phyloP scores from a whole-genome alignment of 2,113 vertebrate species.

The Myrmecophaga tridactyla region DNA sequence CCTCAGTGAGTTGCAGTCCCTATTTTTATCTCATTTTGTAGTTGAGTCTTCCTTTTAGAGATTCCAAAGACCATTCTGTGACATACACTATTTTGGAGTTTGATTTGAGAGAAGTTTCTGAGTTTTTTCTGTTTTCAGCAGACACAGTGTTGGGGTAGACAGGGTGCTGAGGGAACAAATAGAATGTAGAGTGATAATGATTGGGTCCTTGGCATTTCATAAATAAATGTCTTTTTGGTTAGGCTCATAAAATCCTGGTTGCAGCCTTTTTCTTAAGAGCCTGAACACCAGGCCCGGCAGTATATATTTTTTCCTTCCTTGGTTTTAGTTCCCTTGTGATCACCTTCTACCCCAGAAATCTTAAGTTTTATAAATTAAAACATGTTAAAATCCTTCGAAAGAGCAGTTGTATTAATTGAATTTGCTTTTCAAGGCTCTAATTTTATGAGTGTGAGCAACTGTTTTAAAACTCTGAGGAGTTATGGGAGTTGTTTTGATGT shows the following conservation, averaged over 20 bases:
- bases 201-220: not conserved
- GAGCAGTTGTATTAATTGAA: not conserved
- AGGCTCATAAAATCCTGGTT: not conserved
- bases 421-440: slow-evolving; percentile 18
- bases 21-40: not conserved
- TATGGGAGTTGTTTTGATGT: not conserved
- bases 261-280: not conserved
- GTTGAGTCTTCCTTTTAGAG: not conserved
- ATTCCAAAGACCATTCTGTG: not conserved
- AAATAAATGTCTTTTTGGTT: not conserved
- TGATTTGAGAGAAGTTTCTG: not conserved
- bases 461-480: not conserved
- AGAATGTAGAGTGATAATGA: not conserved
- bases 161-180: not conserved
- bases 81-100: not conserved
- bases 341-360: not conserved
- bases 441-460: not conserved
- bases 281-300: not conserved
- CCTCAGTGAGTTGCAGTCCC: not conserved
- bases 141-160: not conserved
- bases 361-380: slow-evolving; percentile 14
- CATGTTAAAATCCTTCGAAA: not conserved
- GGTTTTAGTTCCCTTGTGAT: not conserved
- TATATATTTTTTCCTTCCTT: not conserved
- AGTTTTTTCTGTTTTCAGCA: not conserved